Conservation (phyloP, 2,113 vertebrate species). For the Calonectris borealis region DNA sequence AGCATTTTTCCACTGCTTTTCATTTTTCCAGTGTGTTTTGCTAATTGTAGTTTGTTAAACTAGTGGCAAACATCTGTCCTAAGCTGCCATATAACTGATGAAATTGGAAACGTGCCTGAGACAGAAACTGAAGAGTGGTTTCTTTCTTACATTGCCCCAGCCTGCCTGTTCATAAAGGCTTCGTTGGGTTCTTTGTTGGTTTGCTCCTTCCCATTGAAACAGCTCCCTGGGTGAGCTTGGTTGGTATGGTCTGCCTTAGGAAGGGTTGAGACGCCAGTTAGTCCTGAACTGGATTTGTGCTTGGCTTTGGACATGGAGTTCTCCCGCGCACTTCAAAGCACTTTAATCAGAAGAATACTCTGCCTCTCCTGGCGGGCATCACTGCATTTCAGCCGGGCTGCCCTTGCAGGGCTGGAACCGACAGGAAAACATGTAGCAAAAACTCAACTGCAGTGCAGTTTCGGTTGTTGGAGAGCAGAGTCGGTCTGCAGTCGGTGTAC, state of each 20-base stretch:
- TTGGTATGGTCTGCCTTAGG: not conserved
- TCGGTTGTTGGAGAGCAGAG: not conserved
- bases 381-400: not conserved
- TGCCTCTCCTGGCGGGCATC: not conserved
- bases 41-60: not conserved
- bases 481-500: rapidly evolving
- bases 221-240: not conserved
- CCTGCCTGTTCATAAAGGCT: not conserved
- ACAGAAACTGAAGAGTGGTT: not conserved
- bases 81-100: not conserved
- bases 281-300: not conserved
- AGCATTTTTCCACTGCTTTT: not conserved
- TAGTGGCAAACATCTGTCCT: not conserved
- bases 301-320: not conserved
- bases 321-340: not conserved
- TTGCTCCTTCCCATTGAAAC: not conserved
- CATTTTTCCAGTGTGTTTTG: not conserved
- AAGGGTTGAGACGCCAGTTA: not conserved
- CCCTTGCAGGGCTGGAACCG: not conserved
- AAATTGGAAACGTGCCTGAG: not conserved
- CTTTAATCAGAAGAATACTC: not conserved
- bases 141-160: not conserved
- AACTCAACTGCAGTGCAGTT: not conserved
- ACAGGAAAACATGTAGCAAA: rapidly evolving
- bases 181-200: not conserved